These are phyloP conservation scores for Phasianus colchicus DNA, from an alignment of 2,113 vertebrate genomes.

Conservation along the genomic window DNA sequence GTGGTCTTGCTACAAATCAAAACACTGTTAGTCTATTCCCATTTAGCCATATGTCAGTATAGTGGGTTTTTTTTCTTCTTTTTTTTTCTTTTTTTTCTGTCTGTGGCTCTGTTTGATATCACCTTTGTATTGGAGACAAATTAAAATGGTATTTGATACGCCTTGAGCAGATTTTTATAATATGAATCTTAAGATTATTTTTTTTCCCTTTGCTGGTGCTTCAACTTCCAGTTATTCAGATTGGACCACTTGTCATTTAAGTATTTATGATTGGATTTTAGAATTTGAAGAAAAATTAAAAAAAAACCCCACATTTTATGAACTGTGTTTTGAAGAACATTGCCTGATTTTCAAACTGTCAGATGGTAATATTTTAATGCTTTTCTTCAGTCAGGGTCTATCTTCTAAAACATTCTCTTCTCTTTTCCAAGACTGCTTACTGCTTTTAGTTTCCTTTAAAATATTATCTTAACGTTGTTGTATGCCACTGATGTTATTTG, in stretches of 20 bases:
- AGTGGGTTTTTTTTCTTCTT: background rate
- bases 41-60: background rate
- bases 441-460: background rate
- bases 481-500: background rate
- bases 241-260: background rate
- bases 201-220: background rate
- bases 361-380: background rate
- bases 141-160: background rate
- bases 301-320: background rate
- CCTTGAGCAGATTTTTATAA: background rate
- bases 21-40: constrained; percentile 6
- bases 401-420: background rate
- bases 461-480: background rate
- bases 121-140: background rate
- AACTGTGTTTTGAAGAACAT: background rate
- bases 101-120: background rate
- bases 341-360: background rate
- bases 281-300: background rate
- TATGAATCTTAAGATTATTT: background rate
- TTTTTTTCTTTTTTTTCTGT: background rate
- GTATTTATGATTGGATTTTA: background rate
- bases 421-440: background rate
- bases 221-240: background rate
- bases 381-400: background rate
- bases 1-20: background rate